These are phyloP conservation scores for Eriocheir sinensis DNA, from an alignment of 1,140 invertebrate genomes.

Conservation along the genomic window DNA sequence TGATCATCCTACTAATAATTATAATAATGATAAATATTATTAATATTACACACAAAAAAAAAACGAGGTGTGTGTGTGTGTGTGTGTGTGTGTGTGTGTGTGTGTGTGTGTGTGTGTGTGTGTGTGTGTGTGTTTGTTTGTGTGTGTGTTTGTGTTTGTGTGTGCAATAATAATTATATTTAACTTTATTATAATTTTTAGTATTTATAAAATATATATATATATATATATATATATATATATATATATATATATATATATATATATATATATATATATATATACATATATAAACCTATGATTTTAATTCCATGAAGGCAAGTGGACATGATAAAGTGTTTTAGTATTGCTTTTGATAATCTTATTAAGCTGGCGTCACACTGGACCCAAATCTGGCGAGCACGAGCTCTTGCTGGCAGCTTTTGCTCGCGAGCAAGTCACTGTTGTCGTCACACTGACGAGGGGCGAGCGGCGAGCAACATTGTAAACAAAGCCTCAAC, in stretches of 20 bases:
- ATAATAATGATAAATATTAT: too few relatives aligned
- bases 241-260: constrained; percentile 40
- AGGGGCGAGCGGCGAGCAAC: too few relatives aligned
- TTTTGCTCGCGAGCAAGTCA: too few relatives aligned
- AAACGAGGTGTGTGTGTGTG: too few relatives aligned
- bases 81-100: not conserved
- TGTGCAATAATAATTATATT: not conserved
- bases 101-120: not conserved
- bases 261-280: constrained; percentile 40
- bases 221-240: constrained; percentile 40
- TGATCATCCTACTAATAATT: too few relatives aligned
- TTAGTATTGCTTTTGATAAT: too few relatives aligned
- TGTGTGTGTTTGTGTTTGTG: not conserved
- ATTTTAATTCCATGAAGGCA: not conserved
- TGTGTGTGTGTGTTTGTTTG: not conserved
- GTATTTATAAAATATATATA: not conserved
- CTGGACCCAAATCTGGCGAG: too few relatives aligned
- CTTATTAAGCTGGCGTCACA: too few relatives aligned
- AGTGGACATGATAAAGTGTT: not conserved
- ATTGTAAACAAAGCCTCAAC: too few relatives aligned
- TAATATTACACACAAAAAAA: too few relatives aligned
- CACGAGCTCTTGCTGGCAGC: too few relatives aligned
- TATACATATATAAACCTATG: not conserved
- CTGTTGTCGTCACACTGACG: too few relatives aligned
- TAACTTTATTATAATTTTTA: not conserved